phyloP scores from a whole-genome alignment of 2,888 invertebrate genomes.

The Dicyrtomina minuta region DNA sequence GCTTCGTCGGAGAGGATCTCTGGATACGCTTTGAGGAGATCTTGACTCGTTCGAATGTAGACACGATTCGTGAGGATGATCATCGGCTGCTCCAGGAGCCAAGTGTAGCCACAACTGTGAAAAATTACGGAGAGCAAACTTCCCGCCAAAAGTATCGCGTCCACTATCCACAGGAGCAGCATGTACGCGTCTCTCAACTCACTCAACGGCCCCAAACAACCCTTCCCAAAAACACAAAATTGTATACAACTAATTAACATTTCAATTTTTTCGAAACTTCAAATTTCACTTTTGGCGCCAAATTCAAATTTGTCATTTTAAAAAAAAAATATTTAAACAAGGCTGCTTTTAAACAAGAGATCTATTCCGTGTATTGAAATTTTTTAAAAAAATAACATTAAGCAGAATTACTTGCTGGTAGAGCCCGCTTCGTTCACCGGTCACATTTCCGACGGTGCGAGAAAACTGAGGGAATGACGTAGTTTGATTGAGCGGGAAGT shows the following conservation, averaged over 20 bases:
- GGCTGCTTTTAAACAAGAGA: too few species aligned
- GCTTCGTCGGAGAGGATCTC: slow-evolving; percentile 9
- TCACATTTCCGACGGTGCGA: too few species aligned
- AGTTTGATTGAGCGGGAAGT: too few species aligned
- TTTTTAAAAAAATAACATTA: too few species aligned
- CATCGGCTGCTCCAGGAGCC: not conserved
- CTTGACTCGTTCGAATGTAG: not conserved
- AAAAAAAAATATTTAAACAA: too few species aligned
- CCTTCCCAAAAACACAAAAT: too few species aligned
- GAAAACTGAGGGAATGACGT: too few species aligned
- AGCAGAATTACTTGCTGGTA: too few species aligned
- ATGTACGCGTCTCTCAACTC: not conserved
- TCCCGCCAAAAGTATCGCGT: not conserved
- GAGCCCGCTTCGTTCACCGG: too few species aligned
- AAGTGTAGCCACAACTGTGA: not conserved
- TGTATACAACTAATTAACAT: too few species aligned
- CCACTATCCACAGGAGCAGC: not conserved
- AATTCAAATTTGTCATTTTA: not conserved
- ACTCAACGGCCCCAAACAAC: not conserved
- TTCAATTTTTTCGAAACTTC: too few species aligned
- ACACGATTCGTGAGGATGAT: not conserved
- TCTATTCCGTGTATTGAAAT: too few species aligned
- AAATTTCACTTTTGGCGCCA: not conserved
- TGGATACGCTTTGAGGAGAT: not conserved
- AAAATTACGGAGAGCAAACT: not conserved